Percentiles rank a stretch among this genome's conserved stretches.
Evolutionary conservation across 1,140 invertebrate species (phyloP).

Genomic region (Bombus superbus): DNA sequence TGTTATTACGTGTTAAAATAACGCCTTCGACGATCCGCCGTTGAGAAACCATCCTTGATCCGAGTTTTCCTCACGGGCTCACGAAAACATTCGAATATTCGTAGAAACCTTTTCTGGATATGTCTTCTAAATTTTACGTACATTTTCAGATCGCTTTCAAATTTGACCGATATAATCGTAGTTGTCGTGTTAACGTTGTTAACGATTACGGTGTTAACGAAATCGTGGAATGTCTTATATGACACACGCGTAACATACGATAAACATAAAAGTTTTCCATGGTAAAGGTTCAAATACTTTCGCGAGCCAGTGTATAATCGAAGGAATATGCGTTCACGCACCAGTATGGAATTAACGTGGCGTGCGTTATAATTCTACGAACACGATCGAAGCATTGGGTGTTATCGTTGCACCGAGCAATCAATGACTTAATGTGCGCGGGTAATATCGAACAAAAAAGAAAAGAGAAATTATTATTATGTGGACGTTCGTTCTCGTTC

Average conservation of each 20-base stretch:
- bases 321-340: neutral
- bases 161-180: neutral
- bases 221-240: neutral
- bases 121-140: too few species aligned
- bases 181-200: neutral
- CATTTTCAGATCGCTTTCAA: neutral
- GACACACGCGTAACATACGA: neutral
- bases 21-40: neutral
- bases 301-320: neutral
- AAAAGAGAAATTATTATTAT: neutral
- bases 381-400: neutral
- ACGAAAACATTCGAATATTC: too few species aligned
- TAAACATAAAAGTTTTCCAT: too few species aligned
- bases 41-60: neutral
- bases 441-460: neutral
- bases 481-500: neutral
- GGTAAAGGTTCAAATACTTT: neutral
- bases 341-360: neutral
- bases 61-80: neutral
- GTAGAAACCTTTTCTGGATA: too few species aligned
- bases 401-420: neutral
- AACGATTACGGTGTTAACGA: neutral
- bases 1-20: conserved; percentile 12
- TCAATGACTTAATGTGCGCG: neutral
- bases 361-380: conserved; percentile 6